phyloP scores from a whole-genome alignment of 2,797 vertebrate genomes.

The Hapalemur alaotrensis region DNA sequence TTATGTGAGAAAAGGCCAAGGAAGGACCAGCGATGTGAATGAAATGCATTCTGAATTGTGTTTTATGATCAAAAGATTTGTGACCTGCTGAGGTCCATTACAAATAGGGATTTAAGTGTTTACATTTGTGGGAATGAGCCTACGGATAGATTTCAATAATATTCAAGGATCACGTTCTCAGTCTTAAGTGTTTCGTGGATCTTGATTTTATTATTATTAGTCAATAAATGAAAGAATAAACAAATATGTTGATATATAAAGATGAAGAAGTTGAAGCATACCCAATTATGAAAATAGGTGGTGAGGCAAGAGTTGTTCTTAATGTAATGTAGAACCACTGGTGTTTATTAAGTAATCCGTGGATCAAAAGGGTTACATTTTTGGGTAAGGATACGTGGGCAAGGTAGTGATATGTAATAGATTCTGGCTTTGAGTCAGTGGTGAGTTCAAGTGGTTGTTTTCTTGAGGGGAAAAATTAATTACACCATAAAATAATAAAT shows the following conservation, averaged over 20 bases:
- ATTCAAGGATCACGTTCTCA: not conserved
- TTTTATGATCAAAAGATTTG: not conserved
- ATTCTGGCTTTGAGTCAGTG: not conserved
- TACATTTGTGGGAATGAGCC: not conserved
- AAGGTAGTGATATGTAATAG: not conserved
- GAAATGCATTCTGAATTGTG: not conserved
- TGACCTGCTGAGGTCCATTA: not conserved
- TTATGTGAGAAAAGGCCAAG: not conserved
- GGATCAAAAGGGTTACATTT: not conserved
- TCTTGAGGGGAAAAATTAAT: not conserved
- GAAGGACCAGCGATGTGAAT: not conserved
- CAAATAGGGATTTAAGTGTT: not conserved
- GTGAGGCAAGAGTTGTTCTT: not conserved
- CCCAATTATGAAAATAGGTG: too few species aligned
- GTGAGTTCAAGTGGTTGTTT: not conserved
- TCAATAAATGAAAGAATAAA: not conserved
- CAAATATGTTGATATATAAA: not conserved
- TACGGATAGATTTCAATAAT: not conserved
- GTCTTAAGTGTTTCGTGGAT: not conserved
- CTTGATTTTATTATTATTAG: slow-evolving; percentile 9
- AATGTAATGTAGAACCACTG: not conserved
- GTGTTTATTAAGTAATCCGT: not conserved
- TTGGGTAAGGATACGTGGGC: too few species aligned
- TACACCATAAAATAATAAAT: not conserved
- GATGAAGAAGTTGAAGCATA: not conserved